Evolutionary conservation across 2,113 vertebrate species (phyloP).

Genomic region (Nothoprocta perdicaria): DNA sequence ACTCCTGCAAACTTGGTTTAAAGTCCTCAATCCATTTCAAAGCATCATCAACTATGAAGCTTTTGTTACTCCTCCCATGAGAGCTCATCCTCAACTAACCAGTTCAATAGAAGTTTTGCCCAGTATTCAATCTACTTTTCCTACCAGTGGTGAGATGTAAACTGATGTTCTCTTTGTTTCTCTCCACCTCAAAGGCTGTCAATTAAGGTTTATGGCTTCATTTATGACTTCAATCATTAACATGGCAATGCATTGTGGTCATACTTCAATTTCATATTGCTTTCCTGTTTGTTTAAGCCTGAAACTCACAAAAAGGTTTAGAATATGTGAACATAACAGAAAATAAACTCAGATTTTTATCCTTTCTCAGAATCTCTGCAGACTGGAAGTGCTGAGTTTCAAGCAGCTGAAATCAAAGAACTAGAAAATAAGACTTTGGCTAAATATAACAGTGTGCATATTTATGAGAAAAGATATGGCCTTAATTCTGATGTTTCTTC

Average conservation of each 20-base stretch:
- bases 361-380: conserved; percentile 34
- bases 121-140: neutral
- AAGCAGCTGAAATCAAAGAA: conserved; percentile 48
- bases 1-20: neutral
- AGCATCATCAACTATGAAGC: neutral
- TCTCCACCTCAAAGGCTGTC: neutral
- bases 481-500: conserved; percentile 11
- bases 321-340: neutral
- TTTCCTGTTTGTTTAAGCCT: conserved; percentile 6
- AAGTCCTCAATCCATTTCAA: neutral
- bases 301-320: conserved; percentile 2
- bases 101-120: neutral
- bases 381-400: conserved; percentile 35
- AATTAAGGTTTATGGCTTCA: neutral
- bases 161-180: neutral
- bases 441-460: conserved; percentile 44
- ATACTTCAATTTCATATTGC: neutral
- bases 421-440: conserved; percentile 8
- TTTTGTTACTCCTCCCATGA: neutral
- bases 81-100: neutral
- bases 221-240: neutral
- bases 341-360: neutral
- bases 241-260: neutral
- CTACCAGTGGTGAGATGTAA: neutral
- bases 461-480: conserved; percentile 26